Conservation (phyloP, 2,797 vertebrate genomes). For the Tragopan temminckii region DNA sequence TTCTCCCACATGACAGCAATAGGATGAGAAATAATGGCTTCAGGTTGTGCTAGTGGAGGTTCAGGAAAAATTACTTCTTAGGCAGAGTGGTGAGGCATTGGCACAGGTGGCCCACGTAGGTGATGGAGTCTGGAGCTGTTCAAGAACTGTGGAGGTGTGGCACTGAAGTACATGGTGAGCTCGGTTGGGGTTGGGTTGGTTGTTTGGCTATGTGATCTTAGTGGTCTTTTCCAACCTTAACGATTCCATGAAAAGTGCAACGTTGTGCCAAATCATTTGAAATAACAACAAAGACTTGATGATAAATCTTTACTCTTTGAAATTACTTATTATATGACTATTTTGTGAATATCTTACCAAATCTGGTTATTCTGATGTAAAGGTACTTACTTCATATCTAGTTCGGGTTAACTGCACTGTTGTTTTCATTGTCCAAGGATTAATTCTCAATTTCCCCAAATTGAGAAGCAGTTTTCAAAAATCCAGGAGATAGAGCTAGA, state of each 20-base stretch:
- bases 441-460: not conserved
- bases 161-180: no score
- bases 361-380: not conserved
- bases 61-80: no score
- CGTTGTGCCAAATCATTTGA: not conserved
- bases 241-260: not conserved
- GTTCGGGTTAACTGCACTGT: not conserved
- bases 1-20: no score
- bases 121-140: no score
- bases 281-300: not conserved
- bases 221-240: no score
- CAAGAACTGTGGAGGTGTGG: no score
- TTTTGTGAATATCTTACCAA: not conserved
- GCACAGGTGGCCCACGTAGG: no score
- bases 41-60: no score
- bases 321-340: not conserved
- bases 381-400: not conserved
- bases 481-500: not conserved
- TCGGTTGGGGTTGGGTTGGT: no score
- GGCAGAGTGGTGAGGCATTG: no score
- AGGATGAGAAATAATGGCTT: no score
- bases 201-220: no score
- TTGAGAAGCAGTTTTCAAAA: not conserved
- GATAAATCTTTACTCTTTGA: not conserved
- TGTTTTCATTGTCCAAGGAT: not conserved